phyloP scores from a whole-genome alignment of 23 tunicate genomes.

The Phallusia fumigata region DNA sequence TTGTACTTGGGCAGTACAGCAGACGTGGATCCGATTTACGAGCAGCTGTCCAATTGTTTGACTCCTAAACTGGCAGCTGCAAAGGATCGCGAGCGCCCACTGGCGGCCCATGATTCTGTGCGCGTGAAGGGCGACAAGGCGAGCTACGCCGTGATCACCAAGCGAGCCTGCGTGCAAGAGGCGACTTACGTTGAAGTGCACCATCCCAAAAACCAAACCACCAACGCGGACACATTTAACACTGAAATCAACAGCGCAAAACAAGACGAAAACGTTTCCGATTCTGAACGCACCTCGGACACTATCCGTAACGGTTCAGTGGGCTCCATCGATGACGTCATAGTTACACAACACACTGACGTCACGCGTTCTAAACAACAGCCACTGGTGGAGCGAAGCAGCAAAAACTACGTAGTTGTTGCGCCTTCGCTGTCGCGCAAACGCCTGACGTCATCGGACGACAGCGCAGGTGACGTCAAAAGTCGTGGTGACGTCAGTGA shows the following conservation, averaged over 20 bases:
- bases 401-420: not conserved
- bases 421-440: not conserved
- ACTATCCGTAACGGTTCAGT: not conserved
- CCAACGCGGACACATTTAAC: not conserved
- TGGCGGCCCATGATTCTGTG: not conserved
- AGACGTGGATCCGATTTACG: not conserved
- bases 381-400: not conserved
- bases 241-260: not conserved
- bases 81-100: not conserved
- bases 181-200: not conserved
- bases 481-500: slow-evolving; percentile 2
- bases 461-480: not conserved
- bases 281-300: slow-evolving; percentile 5
- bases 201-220: not conserved
- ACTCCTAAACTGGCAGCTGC: not conserved
- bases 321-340: slow-evolving; percentile 10
- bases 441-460: slow-evolving; percentile 8
- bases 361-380: not conserved
- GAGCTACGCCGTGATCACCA: not conserved
- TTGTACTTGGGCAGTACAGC: not conserved
- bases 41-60: not conserved
- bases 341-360: not conserved
- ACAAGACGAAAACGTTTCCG: not conserved
- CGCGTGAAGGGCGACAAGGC: slow-evolving; percentile 5
- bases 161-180: not conserved